phyloP scores from a whole-genome alignment of 1,140 invertebrate species.

The Lineus longissimus region DNA sequence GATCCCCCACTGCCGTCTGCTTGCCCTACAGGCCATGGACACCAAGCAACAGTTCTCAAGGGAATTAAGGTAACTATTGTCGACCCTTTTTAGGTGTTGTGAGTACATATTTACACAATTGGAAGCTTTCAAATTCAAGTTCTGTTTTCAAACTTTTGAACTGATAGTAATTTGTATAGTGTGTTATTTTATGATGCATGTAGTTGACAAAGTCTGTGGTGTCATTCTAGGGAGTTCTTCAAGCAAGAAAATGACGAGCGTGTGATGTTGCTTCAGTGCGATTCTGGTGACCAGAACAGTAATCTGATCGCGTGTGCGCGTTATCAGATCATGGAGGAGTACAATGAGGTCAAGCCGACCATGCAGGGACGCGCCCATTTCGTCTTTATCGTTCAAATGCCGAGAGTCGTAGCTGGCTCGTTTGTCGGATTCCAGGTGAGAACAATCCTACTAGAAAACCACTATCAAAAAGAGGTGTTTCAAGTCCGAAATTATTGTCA shows the following conservation, averaged over 20 bases:
- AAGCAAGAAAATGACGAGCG: constrained; percentile 13
- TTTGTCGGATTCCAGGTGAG: constrained; percentile 44
- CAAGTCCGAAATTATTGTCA: neutral
- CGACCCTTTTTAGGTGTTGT: neutral
- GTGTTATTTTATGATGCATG: too few relatives aligned
- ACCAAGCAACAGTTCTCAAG: constrained; percentile 28
- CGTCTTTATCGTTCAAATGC: constrained; percentile 41
- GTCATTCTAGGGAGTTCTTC: constrained; percentile 28
- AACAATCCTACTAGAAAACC: neutral
- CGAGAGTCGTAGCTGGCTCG: constrained; percentile 30
- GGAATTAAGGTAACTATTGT: constrained; percentile 15
- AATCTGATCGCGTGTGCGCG: constrained; percentile 41
- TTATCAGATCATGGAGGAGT: constrained; percentile 33
- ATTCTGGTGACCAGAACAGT: constrained; percentile 36
- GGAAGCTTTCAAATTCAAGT: too few relatives aligned
- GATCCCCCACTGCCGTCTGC: neutral
- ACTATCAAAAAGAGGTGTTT: neutral
- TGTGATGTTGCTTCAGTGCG: constrained; percentile 44
- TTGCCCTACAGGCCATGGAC: constrained; percentile 20
- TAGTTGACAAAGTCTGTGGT: too few relatives aligned
- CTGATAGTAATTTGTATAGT: too few relatives aligned
- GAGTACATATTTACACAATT: too few relatives aligned
- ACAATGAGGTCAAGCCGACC: constrained; percentile 15
- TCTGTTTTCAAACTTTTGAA: neutral
- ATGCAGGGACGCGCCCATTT: constrained; percentile 19